Percentiles rank a stretch among this genome's conserved stretches.
Evolutionary conservation across 2,888 invertebrate species (phyloP).

Genomic region (Leucophora obtusa): DNA sequence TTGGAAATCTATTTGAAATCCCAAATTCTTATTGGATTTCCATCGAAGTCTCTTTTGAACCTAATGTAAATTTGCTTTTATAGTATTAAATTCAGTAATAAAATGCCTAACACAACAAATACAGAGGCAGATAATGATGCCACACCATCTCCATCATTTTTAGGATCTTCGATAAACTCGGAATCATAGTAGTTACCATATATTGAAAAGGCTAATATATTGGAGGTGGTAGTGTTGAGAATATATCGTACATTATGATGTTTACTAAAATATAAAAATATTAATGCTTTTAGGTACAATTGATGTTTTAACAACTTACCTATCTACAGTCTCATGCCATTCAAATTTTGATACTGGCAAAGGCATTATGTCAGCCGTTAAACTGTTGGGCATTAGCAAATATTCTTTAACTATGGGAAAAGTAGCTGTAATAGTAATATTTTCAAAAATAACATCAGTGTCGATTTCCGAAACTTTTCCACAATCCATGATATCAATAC

Average conservation of each 20-base stretch:
- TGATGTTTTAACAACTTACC: slow-evolving; percentile 44
- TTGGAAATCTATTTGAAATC: too few species aligned
- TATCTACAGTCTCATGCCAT: slow-evolving; percentile 65
- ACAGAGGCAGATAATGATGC: slow-evolving; percentile 1
- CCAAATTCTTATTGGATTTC: too few species aligned
- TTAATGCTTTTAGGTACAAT: not conserved
- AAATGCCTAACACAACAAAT: slow-evolving; percentile 2
- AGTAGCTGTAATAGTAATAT: slow-evolving; percentile 66
- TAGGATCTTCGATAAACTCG: slow-evolving; percentile 2
- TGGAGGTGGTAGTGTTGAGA: slow-evolving; percentile 62
- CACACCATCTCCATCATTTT: slow-evolving; percentile 28
- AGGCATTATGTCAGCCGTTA: slow-evolving; percentile 69
- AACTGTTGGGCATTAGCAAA: slow-evolving; percentile 71
- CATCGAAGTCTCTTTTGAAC: too few species aligned
- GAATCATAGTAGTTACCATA: slow-evolving; percentile 73
- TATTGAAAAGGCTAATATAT: slow-evolving; percentile 70
- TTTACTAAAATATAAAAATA: slow-evolving; percentile 22
- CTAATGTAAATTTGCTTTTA: too few species aligned
- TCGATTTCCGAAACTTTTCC: slow-evolving; percentile 65
- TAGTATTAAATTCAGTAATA: slow-evolving; percentile 18
- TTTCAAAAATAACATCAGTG: slow-evolving; percentile 65
- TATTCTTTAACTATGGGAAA: slow-evolving; percentile 67
- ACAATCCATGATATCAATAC: slow-evolving; percentile 69
- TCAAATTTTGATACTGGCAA: slow-evolving; percentile 69
- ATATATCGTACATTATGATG: slow-evolving; percentile 59